A percentile compares a stretch with the other conserved stretches of the same genome.
phyloP scores from a whole-genome alignment of 1,140 invertebrate genomes.

The Steinernema feltiae region DNA sequence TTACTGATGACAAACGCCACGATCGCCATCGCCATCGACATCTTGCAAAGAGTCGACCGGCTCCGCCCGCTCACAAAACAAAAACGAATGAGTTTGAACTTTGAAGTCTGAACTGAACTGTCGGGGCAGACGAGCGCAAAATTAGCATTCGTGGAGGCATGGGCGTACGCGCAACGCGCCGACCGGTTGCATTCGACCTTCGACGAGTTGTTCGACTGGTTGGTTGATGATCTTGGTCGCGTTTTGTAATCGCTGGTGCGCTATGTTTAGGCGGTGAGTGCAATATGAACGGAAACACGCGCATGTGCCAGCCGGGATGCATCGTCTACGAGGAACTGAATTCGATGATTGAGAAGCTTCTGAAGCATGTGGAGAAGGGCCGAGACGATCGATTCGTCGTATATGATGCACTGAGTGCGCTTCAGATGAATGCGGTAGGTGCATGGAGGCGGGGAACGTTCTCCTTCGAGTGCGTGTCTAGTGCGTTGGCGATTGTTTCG shows the following conservation, averaged over 20 bases:
- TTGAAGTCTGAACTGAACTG: too few species aligned
- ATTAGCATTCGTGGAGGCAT: too few species aligned
- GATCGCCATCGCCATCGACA: too few species aligned
- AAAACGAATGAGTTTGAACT: too few species aligned
- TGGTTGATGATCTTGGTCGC: background rate
- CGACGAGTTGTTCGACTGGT: background rate
- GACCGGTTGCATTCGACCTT: background rate
- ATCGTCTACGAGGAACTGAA: background rate
- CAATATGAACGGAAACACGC: background rate
- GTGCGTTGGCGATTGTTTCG: background rate
- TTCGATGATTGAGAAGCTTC: background rate
- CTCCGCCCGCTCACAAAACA: too few species aligned
- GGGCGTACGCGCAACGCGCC: background rate
- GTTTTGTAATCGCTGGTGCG: background rate
- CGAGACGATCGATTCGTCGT: background rate
- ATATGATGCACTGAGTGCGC: background rate
- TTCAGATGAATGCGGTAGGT: background rate
- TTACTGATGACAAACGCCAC: too few species aligned
- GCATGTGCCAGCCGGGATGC: background rate
- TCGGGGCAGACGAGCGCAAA: too few species aligned
- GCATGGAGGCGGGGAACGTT: background rate
- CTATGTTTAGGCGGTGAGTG: too few species aligned
- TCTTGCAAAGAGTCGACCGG: too few species aligned
- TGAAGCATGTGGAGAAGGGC: background rate
- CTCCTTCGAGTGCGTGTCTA: background rate